phyloP scores from a whole-genome alignment of 2,888 invertebrate genomes.

The Plebejus melissa region DNA sequence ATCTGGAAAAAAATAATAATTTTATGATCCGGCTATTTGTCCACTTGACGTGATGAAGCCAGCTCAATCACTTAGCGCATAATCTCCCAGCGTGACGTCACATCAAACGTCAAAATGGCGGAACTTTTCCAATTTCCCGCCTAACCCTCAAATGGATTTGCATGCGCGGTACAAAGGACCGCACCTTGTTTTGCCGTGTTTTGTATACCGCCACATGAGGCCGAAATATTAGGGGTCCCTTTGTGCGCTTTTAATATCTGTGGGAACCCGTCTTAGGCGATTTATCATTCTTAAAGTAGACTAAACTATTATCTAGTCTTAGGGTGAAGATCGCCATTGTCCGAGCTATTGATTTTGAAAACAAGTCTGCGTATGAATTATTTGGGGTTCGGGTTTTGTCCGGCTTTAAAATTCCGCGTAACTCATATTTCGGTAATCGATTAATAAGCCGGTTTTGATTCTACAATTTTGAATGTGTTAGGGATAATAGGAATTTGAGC shows the following conservation, averaged over 20 bases:
- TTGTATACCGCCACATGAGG: slow-evolving; percentile 74
- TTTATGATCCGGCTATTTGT: neutral
- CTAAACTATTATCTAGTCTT: slow-evolving; percentile 64
- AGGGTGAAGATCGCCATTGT: slow-evolving; percentile 63
- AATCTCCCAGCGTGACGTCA: slow-evolving; percentile 38
- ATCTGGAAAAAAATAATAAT: neutral
- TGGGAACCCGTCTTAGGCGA: slow-evolving; percentile 78
- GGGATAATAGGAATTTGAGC: neutral
- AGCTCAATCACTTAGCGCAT: slow-evolving; percentile 19
- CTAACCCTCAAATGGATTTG: slow-evolving; percentile 71
- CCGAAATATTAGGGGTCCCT: slow-evolving; percentile 61
- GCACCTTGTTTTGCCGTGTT: slow-evolving; percentile 66
- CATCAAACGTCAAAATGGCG: slow-evolving; percentile 57
- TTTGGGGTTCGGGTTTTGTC: slow-evolving; percentile 49
- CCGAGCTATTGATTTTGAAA: slow-evolving; percentile 33
- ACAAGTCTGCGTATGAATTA: slow-evolving; percentile 49
- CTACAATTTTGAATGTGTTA: neutral
- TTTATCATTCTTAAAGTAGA: slow-evolving; percentile 79
- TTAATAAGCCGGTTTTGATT: slow-evolving; percentile 9
- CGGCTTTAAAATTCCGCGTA: neutral
- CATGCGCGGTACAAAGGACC: slow-evolving; percentile 60
- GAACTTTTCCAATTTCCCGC: slow-evolving; percentile 75
- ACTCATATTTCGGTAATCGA: slow-evolving; percentile 16
- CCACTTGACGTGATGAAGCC: slow-evolving; percentile 6
- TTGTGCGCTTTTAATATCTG: slow-evolving; percentile 77